Base-by-base conservation (phyloP, 1,140 invertebrate genomes). In the Eumaeus atala region DNA sequence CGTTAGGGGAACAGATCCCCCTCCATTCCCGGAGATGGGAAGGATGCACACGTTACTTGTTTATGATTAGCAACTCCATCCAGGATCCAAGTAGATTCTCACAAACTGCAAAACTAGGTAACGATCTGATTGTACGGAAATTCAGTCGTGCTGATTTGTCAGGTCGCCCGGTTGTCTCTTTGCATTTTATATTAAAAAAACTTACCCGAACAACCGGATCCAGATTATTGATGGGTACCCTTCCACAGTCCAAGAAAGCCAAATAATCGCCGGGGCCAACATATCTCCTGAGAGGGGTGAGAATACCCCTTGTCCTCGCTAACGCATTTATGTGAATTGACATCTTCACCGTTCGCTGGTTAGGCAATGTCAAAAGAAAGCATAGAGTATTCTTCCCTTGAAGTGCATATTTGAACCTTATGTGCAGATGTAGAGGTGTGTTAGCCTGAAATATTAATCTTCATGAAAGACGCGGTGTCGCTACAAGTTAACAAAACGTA, bases 191-290 rank as follows among this genome's bases (percentile, higher is more conserved):
- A 14, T 28, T 4, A 37, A 9, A 42, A 53, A 28, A 34, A 44
- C 72, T 70, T 68, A 87, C 85, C 58, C 84, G 68, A 58, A 84
- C 77, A 35, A 87, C 85, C 4, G 82, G 75, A 70, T 87, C 82
- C 54, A 85, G 67, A 64, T 86, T 87, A 59, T 86, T 86, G 35
- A 86, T 86, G 35, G 80, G 84, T 6, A 87, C 84, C 68, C 69
- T 77, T 10, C 85, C 85, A 63, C 83, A 82, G 47, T 87, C 73
- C 48, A 87, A 47, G n/a, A 11, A 79, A 62, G 1, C 77, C 71
- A 17, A 80, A 62, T 58, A 79, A 7, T 74, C 68, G 0, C 58
- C 51, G 11, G 58, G 51, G 7, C 59, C 58, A 0, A 67, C 28
- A 9, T 59, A 65, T 12, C 78, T 65, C 44, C 77, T 59, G 14